Conservation (phyloP, 2,888 invertebrate species). For the Falcaria lacertinaria region DNA sequence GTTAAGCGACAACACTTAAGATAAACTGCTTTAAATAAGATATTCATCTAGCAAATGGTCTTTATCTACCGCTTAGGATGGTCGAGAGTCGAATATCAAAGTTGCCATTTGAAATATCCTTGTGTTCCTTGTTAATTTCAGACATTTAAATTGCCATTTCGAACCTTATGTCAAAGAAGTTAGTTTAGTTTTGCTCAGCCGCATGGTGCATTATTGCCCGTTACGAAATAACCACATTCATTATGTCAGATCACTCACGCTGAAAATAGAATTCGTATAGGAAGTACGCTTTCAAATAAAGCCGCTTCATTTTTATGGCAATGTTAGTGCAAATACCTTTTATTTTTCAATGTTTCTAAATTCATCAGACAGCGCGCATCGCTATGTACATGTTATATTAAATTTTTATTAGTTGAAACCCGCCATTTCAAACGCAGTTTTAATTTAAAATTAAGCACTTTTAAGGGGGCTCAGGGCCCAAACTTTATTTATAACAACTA, state of each 20-base stretch:
- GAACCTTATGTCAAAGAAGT: conserved; percentile 28
- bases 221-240: conserved; percentile 32
- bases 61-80: conserved; percentile 58
- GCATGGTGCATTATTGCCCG: conserved; percentile 22
- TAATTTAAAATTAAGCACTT: too few species aligned
- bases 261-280: conserved; percentile 1
- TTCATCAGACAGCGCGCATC: too few species aligned
- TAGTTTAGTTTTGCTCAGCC: conserved; percentile 30
- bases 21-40: too few species aligned
- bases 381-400: too few species aligned
- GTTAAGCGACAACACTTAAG: too few species aligned
- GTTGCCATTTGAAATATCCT: conserved; percentile 49
- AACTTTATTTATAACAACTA: too few species aligned
- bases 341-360: neutral
- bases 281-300: neutral
- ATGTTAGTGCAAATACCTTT: neutral
- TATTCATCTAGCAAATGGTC: conserved; percentile 46
- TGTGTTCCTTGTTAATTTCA: too few species aligned
- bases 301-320: neutral
- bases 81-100: conserved; percentile 55
- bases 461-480: too few species aligned
- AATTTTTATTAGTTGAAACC: too few species aligned
- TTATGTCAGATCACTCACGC: conserved; percentile 20
- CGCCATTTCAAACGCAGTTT: too few species aligned
- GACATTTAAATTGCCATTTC: conserved; percentile 20